Conservation (phyloP, 2,113 vertebrate species). For the Dipodomys ordii region DNA sequence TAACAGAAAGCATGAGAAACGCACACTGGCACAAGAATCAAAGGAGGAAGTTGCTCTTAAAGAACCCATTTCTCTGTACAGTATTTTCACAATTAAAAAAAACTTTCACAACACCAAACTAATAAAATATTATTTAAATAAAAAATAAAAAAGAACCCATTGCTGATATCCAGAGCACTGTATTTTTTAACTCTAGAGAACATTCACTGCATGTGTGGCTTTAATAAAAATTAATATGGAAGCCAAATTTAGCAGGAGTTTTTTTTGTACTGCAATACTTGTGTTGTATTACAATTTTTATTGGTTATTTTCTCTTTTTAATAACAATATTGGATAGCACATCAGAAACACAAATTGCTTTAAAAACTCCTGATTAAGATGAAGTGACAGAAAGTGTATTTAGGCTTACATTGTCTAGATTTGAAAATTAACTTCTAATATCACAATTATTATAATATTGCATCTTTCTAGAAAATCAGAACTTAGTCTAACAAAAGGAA, state of each 20-base stretch:
- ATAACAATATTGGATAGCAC: not conserved
- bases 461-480: not conserved
- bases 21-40: slow-evolving; percentile 25
- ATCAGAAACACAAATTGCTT: not conserved
- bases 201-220: not conserved
- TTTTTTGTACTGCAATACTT: not conserved
- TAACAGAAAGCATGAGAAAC: slow-evolving; percentile 37
- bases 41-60: slow-evolving; percentile 3
- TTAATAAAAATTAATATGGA: not conserved
- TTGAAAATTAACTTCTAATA: not conserved
- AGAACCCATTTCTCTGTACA: not conserved
- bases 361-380: not conserved
- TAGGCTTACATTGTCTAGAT: accelerated
- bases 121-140: too few species aligned
- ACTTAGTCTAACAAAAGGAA: not conserved
- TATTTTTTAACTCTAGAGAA: not conserved
- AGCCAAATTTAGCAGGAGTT: not conserved
- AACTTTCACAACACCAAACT: too few species aligned
- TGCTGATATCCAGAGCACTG: not conserved
- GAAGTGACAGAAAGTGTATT: not conserved
- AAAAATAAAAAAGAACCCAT: not conserved
- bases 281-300: not conserved
- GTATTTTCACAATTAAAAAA: too few species aligned
- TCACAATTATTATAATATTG: not conserved
- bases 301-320: not conserved